A percentile compares a stretch with the other conserved stretches of the same genome.
Conservation (phyloP, 53 echinoderm and acorn worm genomes). For the Holothuria scabra region DNA sequence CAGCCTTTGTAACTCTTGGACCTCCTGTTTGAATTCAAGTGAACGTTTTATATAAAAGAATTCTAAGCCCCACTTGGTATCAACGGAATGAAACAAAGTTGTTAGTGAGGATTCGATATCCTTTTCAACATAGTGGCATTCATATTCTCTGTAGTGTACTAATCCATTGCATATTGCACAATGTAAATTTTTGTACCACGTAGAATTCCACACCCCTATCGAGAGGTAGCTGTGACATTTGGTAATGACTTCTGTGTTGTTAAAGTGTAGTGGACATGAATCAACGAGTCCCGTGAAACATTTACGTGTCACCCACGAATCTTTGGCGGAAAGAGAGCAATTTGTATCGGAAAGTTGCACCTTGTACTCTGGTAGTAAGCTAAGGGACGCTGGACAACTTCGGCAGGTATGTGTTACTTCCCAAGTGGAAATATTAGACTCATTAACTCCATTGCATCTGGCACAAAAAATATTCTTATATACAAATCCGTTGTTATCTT, state of each 20-base stretch:
- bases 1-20: too few species aligned
- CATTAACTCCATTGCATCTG: not conserved
- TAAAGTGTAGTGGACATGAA: not conserved
- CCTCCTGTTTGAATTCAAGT: too few species aligned
- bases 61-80: too few species aligned
- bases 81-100: too few species aligned
- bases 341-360: not conserved
- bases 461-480: slow-evolving; percentile 1
- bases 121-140: too few species aligned
- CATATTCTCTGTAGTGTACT: not conserved
- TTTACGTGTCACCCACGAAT: not conserved
- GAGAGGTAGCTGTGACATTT: not conserved
- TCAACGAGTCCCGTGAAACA: not conserved
- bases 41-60: too few species aligned
- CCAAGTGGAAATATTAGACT: not conserved
- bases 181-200: not conserved
- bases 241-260: not conserved
- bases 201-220: not conserved
- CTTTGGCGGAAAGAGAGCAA: not conserved
- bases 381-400: not conserved
- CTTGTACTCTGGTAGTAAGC: not conserved
- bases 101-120: too few species aligned
- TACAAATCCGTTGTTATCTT: not conserved
- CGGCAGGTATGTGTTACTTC: not conserved
- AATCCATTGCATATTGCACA: not conserved